Base-by-base conservation (phyloP, 2,797 vertebrate species). In the Pyrocephalus nanus region DNA sequence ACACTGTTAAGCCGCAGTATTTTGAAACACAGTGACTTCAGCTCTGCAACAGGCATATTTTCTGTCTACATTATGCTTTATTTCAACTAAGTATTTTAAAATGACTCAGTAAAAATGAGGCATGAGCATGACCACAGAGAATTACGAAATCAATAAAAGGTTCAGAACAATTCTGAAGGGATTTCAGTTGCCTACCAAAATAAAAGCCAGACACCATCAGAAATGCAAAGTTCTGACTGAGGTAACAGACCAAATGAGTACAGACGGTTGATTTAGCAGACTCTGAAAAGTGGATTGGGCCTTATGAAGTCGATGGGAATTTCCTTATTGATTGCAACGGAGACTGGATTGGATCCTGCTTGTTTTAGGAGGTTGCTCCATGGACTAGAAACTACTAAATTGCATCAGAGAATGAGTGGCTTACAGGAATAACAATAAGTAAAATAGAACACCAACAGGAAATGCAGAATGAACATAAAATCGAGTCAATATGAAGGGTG, bases 91-190 rank as follows among this genome's bases (percentile, higher is more conserved):
- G 88, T 75, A 85, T 95, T 97, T 20, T 36, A 60, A 97, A 96
- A 95, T 94, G 92, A 96, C 94, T 96, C 93, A 93, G 95, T 93
- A 96, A 96, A 96, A 97, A 93, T 36, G 77, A 95, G 90, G 61
- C 93, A 94, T 95, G 85, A 93, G 86, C 94, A 92, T 87, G 88
- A 96, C 96, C 93, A 75, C 95, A 96, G 77, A 92, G 86, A 85
- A 95, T 96, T 96, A 96, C 88, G 93, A 96, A 97, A 97, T 96
- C 94, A 92, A 19, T 92, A 88, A 95, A 95, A 93, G 93, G 88
- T 87, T 96, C 77, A 93, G 95, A 96, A 48, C 72, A 93, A 95
- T 87, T 95, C 94, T 94, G 67, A 90, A 67, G 93, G 86, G 93
- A 89, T 95, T 96, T 96, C 54, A 65, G 77, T 96, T 92, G 83